A percentile compares a stretch with the other conserved stretches of the same genome.
These are phyloP conservation scores for Rostratula benghalensis DNA, from an alignment of 2,113 vertebrate species.

Conservation along the genomic window DNA sequence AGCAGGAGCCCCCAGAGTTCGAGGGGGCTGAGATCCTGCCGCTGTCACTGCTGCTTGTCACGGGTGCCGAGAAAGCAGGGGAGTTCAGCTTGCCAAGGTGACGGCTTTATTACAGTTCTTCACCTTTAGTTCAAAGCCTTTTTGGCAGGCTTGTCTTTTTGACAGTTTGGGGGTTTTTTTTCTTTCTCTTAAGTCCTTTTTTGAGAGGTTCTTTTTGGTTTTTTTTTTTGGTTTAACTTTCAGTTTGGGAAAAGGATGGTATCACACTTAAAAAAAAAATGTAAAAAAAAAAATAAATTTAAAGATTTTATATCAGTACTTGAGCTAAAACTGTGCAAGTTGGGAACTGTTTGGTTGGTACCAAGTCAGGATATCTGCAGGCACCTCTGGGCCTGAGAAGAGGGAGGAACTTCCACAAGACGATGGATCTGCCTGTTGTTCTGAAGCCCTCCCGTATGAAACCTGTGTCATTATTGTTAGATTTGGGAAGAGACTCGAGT, in stretches of 20 bases:
- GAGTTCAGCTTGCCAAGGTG: not conserved
- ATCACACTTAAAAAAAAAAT: not conserved
- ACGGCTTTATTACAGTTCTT: not conserved
- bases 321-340: not conserved
- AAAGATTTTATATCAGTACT: not conserved
- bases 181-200: not conserved
- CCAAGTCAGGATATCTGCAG: not conserved
- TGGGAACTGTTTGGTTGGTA: not conserved
- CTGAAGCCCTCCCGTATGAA: not conserved
- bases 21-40: not conserved
- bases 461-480: not conserved
- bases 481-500: not conserved
- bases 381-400: not conserved
- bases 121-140: not conserved
- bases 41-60: not conserved
- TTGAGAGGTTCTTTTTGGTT: not conserved
- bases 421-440: not conserved
- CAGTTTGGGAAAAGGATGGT: not conserved
- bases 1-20: not conserved
- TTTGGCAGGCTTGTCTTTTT: not conserved
- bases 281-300: no score
- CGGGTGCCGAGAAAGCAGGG: not conserved
- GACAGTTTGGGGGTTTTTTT: no score
- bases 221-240: not conserved
- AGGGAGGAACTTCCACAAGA: not conserved